Evolutionary conservation across 2,113 vertebrate species (phyloP).

Genomic region (Hystrix brachyura): DNA sequence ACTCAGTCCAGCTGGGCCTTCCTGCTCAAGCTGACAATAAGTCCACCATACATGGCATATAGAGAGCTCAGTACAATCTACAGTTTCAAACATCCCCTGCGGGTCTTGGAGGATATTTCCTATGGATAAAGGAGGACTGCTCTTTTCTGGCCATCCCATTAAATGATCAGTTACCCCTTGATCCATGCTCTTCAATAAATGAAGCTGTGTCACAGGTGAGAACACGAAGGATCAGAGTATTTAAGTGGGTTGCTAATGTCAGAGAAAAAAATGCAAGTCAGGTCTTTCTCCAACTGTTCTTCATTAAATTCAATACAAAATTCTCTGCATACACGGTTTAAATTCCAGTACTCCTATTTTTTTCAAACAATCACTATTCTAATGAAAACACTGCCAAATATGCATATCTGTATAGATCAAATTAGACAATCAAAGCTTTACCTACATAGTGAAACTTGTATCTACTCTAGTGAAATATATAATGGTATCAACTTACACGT

Average conservation of each 20-base stretch:
- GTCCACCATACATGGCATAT: neutral
- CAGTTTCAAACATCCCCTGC: neutral
- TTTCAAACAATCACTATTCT: neutral
- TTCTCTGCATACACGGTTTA: neutral
- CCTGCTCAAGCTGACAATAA: too few relatives aligned
- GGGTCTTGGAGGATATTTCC: neutral
- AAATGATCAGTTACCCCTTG: neutral
- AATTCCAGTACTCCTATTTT: neutral
- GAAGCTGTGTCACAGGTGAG: neutral
- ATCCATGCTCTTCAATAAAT: neutral
- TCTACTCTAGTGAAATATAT: neutral
- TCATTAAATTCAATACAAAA: neutral
- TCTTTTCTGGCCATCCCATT: neutral
- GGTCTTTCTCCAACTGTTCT: neutral
- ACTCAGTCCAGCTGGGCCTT: too few relatives aligned
- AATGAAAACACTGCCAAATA: constrained; percentile 55
- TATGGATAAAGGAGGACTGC: neutral
- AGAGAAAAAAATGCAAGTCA: neutral
- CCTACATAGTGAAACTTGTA: neutral
- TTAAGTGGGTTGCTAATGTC: neutral
- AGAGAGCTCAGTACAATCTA: neutral
- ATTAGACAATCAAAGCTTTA: constrained; percentile 14
- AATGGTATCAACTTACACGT: neutral
- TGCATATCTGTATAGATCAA: neutral
- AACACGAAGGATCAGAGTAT: neutral